These are phyloP conservation scores for Lepus americanus DNA, from an alignment of 2,113 vertebrate genomes.

Conservation along the genomic window DNA sequence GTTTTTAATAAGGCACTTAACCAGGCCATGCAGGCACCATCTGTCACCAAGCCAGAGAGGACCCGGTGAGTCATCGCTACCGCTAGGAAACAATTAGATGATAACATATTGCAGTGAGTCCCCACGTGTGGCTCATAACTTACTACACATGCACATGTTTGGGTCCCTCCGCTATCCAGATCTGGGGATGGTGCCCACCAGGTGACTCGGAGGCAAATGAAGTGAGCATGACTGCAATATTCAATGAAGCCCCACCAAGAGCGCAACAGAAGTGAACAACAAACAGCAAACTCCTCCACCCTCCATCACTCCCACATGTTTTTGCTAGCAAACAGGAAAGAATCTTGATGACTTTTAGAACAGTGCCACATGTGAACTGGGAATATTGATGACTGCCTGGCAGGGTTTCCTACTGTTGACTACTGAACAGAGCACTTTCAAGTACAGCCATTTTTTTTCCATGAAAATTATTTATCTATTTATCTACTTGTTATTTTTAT, in stretches of 20 bases:
- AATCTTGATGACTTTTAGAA: constrained; percentile 26
- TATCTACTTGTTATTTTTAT: too few species aligned
- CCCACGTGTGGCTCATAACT: background rate
- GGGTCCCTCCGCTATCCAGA: background rate
- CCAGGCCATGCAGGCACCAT: background rate
- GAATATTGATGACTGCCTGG: background rate
- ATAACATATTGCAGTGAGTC: background rate
- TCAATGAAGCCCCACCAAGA: background rate
- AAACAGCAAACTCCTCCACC: background rate
- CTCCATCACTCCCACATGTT: background rate
- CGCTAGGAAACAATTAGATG: background rate
- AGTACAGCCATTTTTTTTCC: too few species aligned
- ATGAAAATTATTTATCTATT: too few species aligned
- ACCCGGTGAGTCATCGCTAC: background rate
- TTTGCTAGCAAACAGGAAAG: background rate
- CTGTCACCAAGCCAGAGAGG: background rate
- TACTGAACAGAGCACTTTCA: background rate
- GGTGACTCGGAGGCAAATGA: background rate
- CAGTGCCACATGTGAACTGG: background rate
- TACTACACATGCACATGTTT: background rate
- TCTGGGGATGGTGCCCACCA: background rate
- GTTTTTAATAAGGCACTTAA: background rate
- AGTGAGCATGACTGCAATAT: background rate
- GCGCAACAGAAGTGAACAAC: background rate
- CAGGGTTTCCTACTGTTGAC: background rate